Base-by-base conservation (phyloP, 35 echinoderm and acorn worm species). In the Eucidaris tribuloides region DNA sequence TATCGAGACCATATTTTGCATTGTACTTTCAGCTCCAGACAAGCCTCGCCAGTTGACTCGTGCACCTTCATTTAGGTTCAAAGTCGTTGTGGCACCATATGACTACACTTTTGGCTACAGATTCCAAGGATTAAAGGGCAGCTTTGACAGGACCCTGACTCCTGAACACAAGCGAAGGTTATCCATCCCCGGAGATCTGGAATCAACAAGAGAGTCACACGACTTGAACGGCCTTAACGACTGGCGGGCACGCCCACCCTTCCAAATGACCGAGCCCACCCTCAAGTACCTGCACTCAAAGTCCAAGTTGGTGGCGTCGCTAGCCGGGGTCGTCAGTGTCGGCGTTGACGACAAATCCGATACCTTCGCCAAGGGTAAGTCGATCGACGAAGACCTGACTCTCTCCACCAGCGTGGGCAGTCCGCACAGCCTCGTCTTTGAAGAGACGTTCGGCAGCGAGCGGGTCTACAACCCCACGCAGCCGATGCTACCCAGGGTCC, bases 191-290 rank as follows among this genome's bases (percentile, higher is more conserved):
- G 80, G 83, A 9, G 48, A 76, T 65, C 55, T 85, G 33, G 82
- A 54, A 33, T 40, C 84, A 52, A n/a, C n/a, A n/a, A n/a, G n/a
- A n/a, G n/a, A n/a, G n/a, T n/a, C n/a, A n/a, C n/a, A n/a, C n/a
- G n/a, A n/a, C n/a, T n/a, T n/a, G n/a, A 37, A 18, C 28, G 68
- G 35, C 46, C 30, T 44, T 31, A 31, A 58, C 28, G 65, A 77
- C 11, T 57, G 31, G 33, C n/a, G 46, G 0, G 25, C 76, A 22
- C 39, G 32, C 63, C 85, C 85, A 13, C 77, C 85, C 23, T 94
- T 94, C 82, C 63, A 49, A 56, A 94, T 94, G 92, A 94, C 92
- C 5, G 87, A 94, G 70, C 85, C 92, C 0, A 94, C 92, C 33
- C 58, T 94, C 37, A 84, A 28, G 7, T 94, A 94, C 77, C 78